These are phyloP conservation scores for Tursiops truncatus DNA, from an alignment of 2,113 vertebrate species.

Conservation along the genomic window DNA sequence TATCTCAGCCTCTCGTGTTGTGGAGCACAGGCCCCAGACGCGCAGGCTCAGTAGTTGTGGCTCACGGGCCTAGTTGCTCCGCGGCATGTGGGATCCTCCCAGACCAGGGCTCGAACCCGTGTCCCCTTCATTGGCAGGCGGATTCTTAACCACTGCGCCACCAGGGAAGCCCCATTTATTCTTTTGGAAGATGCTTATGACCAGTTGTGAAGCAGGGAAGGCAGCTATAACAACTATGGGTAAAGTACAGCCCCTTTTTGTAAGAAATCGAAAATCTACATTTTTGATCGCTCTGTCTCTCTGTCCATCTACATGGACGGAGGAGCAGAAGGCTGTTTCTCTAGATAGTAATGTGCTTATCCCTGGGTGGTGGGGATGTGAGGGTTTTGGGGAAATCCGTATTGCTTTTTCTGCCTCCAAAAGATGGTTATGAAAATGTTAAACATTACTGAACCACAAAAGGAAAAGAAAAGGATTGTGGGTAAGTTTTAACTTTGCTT, in stretches of 20 bases:
- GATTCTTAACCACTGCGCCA: too few species aligned
- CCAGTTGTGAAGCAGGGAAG: too few species aligned
- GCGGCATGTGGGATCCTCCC: too few species aligned
- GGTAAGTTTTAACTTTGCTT: neutral
- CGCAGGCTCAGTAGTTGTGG: too few species aligned
- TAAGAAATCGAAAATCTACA: neutral
- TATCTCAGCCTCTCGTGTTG: too few species aligned
- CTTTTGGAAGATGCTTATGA: neutral
- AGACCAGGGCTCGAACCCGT: too few species aligned
- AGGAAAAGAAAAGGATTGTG: neutral
- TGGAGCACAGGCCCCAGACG: too few species aligned
- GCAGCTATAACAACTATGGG: neutral
- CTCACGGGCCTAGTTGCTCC: too few species aligned
- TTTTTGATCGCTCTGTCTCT: neutral
- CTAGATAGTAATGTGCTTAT: neutral
- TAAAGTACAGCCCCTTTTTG: neutral
- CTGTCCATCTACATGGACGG: fast-evolving
- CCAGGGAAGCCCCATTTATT: neutral
- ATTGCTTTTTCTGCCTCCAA: neutral
- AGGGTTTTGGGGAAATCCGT: neutral
- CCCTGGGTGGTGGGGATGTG: neutral
- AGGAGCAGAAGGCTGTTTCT: neutral
- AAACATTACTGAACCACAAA: neutral
- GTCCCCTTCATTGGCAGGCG: too few species aligned
- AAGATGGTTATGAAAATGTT: neutral